phyloP scores from a whole-genome alignment of 2,113 vertebrate species.

The Gadus chalcogrammus region DNA sequence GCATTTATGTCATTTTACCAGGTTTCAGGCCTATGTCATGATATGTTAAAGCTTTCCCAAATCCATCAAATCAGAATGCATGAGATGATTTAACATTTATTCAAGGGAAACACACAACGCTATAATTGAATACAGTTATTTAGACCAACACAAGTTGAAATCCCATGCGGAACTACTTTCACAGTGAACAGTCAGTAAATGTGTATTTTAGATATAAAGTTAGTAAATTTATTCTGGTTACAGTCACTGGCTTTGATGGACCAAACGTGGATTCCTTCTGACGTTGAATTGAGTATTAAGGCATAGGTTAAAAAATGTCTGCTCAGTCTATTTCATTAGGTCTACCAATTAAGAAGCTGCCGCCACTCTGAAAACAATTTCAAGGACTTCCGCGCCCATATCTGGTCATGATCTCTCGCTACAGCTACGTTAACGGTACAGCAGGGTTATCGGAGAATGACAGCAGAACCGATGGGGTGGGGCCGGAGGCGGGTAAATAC shows the following conservation, averaged over 20 bases:
- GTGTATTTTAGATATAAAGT: slow-evolving; percentile 28
- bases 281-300: slow-evolving; percentile 43
- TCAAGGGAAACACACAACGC: slow-evolving; percentile 37
- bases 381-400: too few relatives aligned
- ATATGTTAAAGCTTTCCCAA: too few relatives aligned
- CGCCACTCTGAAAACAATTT: too few relatives aligned
- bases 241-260: slow-evolving; percentile 26
- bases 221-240: slow-evolving; percentile 28
- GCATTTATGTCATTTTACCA: too few relatives aligned
- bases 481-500: too few relatives aligned
- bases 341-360: too few relatives aligned
- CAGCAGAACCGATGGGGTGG: too few relatives aligned
- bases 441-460: too few relatives aligned
- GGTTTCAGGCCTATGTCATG: too few relatives aligned
- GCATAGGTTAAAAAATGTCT: slow-evolving; percentile 31
- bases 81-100: slow-evolving; percentile 54
- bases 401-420: too few relatives aligned
- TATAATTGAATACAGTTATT: slow-evolving; percentile 7
- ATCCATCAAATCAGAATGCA: slow-evolving; percentile 8
- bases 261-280: slow-evolving; percentile 24
- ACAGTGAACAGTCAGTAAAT: slow-evolving; percentile 26
- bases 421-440: too few relatives aligned
- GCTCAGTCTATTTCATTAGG: too few relatives aligned
- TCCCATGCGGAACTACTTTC: slow-evolving; percentile 40
- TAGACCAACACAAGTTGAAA: slow-evolving; percentile 45